Evolutionary conservation across 2,113 vertebrate species (phyloP), one percentile per base, ranked within the genome.

Genomic region (Macroglossus sobrinus): DNA sequence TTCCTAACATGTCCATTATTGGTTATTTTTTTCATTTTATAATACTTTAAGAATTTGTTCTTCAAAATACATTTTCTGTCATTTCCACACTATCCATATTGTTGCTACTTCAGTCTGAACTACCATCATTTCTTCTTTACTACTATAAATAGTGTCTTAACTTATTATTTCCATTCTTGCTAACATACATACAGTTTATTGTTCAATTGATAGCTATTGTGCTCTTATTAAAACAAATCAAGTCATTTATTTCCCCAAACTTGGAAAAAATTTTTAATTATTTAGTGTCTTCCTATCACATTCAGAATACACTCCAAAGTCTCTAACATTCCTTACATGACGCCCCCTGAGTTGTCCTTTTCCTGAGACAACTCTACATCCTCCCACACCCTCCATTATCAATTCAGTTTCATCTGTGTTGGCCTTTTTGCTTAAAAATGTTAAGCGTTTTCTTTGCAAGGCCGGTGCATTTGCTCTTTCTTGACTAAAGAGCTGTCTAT

Each of bases 1-100:
- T 68, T 90, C 69, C 64, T 69, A 78, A 76, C 24, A 68, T 74
- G 59, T 91, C 13, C 19, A 50, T 76, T 93, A 78, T 5, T 84
- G 24, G 66, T 50, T 84, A 85, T 92, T 66, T 89, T 38, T 50
- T 89, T 86, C 63, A 63, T 84, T 84, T 91, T 82, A 35, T 26
- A 88, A 57, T 74, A 18, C 64, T 95, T 74, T 84, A 84, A 91
- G 38, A 53, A 87, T 93, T 88, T 78, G 5, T 78, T 95, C 18
- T 84, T 93, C 40, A 79, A 91, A 68, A 78, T 91, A 55, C 28
- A 21, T 78, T 61, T 91, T 80, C 57, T 95, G 18, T 90, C 72
- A 28, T 79, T 96, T 94, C 45, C 4, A 59, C 19, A 74, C 47
- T 28, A 74, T n/a, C 85, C 57, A 4, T 84, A 2, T 84, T 63